phyloP scores from a whole-genome alignment of 2,797 vertebrate species.

The Hypotaenidia okinawae region DNA sequence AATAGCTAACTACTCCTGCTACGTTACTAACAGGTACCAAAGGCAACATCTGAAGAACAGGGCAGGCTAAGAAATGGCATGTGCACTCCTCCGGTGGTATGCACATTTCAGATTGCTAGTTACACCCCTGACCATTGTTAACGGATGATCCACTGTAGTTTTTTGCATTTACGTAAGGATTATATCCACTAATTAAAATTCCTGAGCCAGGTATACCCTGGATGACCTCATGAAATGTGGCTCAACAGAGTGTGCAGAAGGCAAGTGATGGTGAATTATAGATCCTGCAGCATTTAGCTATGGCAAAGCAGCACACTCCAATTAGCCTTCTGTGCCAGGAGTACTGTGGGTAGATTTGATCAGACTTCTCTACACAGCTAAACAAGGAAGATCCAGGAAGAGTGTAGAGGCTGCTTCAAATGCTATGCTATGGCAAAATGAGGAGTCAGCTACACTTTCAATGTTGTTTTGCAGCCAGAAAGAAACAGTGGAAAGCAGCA shows the following conservation, averaged over 20 bases:
- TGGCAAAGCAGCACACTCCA: not conserved
- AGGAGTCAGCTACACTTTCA: not conserved
- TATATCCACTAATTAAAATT: slow-evolving; percentile 17
- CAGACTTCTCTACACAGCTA: not conserved
- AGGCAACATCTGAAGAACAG: not conserved
- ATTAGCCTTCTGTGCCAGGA: not conserved
- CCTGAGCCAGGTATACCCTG: not conserved
- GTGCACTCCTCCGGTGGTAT: not conserved
- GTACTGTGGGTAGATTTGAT: not conserved
- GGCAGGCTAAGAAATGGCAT: not conserved
- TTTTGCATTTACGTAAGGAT: not conserved
- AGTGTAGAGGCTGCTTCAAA: not conserved
- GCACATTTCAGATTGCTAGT: not conserved
- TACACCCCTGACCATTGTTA: not conserved
- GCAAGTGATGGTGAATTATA: not conserved
- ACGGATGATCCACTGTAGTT: not conserved
- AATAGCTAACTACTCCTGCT: not conserved
- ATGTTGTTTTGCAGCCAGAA: not conserved
- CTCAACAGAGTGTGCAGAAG: not conserved
- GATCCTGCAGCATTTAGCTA: not conserved
- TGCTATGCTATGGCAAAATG: not conserved
- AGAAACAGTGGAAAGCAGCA: not conserved
- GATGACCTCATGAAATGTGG: not conserved
- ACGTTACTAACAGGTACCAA: not conserved
- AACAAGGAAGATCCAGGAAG: not conserved